Conservation (phyloP, 2,113 vertebrate species). For the rat (Rattus norvegicus) region DNA sequence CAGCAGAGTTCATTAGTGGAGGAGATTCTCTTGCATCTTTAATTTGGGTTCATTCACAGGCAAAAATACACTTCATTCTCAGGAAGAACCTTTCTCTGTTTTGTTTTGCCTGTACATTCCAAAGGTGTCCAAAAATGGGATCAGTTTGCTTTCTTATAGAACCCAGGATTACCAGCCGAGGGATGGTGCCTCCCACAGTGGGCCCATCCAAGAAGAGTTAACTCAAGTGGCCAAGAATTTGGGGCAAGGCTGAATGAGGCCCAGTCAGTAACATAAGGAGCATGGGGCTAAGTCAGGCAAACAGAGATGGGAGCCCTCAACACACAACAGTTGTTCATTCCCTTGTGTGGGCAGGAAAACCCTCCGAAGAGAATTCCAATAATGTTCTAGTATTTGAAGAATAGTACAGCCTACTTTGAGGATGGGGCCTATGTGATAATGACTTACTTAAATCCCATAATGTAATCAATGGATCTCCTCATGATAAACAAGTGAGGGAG, state of each 20-base stretch:
- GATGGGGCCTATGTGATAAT: not conserved
- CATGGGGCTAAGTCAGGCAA: not conserved
- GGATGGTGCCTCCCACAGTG: too few relatives aligned
- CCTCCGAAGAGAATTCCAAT: constrained; percentile 15
- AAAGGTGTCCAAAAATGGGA: not conserved
- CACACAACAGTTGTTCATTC: not conserved
- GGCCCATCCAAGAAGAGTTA: too few relatives aligned
- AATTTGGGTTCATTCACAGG: not conserved
- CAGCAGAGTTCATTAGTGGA: not conserved
- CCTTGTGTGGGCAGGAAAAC: not conserved
- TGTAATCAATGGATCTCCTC: constrained; percentile 5
- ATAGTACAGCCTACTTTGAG: not conserved
- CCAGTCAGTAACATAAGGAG: not conserved
- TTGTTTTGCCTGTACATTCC: not conserved
- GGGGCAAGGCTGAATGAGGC: not conserved
- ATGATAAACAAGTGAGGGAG: not conserved
- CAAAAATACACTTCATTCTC: not conserved
- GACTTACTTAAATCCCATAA: not conserved
- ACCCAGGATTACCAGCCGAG: too few relatives aligned
- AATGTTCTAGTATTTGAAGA: not conserved
- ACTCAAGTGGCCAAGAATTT: not conserved
- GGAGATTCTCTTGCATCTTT: not conserved
- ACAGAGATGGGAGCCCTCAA: not conserved
- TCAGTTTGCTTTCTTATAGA: not conserved
- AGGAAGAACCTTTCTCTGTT: not conserved